These are phyloP conservation scores for Pseudopipra pipra DNA, from an alignment of 2,113 vertebrate species.

Conservation along the genomic window DNA sequence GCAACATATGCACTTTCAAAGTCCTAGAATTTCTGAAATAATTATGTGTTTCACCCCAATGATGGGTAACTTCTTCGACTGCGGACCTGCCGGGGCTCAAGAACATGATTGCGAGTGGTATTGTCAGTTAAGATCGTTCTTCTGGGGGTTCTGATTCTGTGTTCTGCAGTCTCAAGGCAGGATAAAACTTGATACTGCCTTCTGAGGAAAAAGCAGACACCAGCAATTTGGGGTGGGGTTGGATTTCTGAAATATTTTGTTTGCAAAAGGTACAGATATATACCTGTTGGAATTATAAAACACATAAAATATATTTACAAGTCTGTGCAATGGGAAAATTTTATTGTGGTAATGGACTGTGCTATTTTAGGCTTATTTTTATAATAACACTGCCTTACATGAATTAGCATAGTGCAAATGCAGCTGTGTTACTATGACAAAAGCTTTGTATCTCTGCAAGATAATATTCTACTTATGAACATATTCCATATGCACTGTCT, in stretches of 20 bases:
- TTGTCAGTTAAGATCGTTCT: background rate
- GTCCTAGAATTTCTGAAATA: background rate
- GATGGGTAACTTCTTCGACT: background rate
- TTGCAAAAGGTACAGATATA: background rate
- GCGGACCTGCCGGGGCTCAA: background rate
- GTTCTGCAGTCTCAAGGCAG: background rate
- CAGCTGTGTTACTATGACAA: background rate
- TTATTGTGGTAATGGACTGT: background rate
- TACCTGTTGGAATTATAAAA: background rate
- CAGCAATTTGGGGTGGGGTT: background rate
- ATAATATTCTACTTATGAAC: background rate
- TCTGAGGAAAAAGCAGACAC: background rate
- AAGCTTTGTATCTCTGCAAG: background rate
- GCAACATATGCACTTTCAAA: background rate
- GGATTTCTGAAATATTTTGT: background rate
- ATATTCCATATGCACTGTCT: background rate
- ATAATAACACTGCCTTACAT: background rate
- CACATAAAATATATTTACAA: background rate
- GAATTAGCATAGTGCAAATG: background rate
- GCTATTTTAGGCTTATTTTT: background rate
- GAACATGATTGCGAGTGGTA: background rate
- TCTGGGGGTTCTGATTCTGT: background rate
- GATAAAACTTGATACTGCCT: background rate
- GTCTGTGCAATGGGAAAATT: background rate
- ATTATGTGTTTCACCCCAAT: accelerated